A percentile compares a stretch with the other conserved stretches of the same genome.
Conservation (phyloP, 1,140 invertebrate species). For the Himalopsyche phryganea region DNA sequence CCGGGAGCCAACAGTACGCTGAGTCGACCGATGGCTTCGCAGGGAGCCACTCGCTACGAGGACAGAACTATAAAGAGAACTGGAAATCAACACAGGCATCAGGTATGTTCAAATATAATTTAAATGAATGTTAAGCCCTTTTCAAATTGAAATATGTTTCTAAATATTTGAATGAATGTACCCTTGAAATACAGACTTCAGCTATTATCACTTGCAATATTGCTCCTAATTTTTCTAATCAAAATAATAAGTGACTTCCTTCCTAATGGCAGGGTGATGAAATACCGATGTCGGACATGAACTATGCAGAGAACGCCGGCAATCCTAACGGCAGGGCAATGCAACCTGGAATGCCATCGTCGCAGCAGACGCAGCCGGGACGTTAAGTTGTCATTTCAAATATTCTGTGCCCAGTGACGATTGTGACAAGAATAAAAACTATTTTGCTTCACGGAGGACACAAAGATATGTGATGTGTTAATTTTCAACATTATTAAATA, state of each 20-base stretch:
- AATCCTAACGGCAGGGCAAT: slow-evolving; percentile 51
- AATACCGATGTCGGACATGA: slow-evolving; percentile 69
- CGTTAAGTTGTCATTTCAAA: slow-evolving; percentile 36
- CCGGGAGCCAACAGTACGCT: slow-evolving; percentile 80
- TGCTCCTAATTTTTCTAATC: too few relatives aligned
- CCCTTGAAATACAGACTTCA: too few relatives aligned
- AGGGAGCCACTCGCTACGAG: slow-evolving; percentile 88
- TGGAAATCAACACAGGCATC: slow-evolving; percentile 43
- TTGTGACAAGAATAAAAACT: too few relatives aligned
- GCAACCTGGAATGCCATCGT: slow-evolving; percentile 49
- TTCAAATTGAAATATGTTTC: too few relatives aligned
- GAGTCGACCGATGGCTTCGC: slow-evolving; percentile 91
- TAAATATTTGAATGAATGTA: too few relatives aligned
- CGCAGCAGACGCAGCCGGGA: slow-evolving; percentile 44
- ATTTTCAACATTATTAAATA: too few relatives aligned
- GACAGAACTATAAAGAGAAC: slow-evolving; percentile 79
- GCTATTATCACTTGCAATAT: too few relatives aligned
- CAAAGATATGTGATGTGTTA: too few relatives aligned
- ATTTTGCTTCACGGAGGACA: too few relatives aligned
- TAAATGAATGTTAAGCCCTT: too few relatives aligned
- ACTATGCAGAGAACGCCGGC: slow-evolving; percentile 59
- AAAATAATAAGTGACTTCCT: not conserved
- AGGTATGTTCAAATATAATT: slow-evolving; percentile 36
- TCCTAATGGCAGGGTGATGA: slow-evolving; percentile 63
- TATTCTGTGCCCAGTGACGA: not conserved